Base-by-base conservation (phyloP, 2,888 invertebrate species). In the Rhabditoides inermis region DNA sequence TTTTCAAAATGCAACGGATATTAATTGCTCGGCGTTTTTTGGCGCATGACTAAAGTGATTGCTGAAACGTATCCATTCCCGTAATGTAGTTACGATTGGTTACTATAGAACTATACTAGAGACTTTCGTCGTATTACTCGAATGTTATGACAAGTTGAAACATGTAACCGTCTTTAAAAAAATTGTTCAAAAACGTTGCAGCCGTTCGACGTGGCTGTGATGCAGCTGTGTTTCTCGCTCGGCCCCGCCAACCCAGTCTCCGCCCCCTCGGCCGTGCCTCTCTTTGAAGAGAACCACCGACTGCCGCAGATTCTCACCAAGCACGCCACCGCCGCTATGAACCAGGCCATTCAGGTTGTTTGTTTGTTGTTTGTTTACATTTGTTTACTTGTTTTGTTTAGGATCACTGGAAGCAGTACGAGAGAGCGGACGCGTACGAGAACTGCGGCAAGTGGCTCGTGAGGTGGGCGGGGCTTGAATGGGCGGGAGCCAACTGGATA, bases 401-500 rank as follows among this genome's bases (percentile, higher is more conserved):
- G 26, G 26, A 44, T 10, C 22, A 44, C 12, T 20, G 23, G 25
- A 49, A 27, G 15, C 12, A 41, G 26, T 49, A 40, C 39, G 30
- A 27, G 18, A 41, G 35, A 42, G 15, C 35, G 3, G 28, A 49
- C 41, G n/a, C 49, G 32, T 41, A 22, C 23, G 49, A 49, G 32
- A 42, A n/a, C n/a, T n/a, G n/a, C n/a, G n/a, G n/a, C n/a, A n/a
- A n/a, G n/a, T n/a, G n/a, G n/a, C n/a, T n/a, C n/a, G n/a, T n/a
- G n/a, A n/a, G n/a, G n/a, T n/a, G n/a, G n/a, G n/a, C n/a, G n/a
- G n/a, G n/a, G n/a, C n/a, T n/a, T n/a, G n/a, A n/a, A n/a, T n/a
- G n/a, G n/a, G n/a, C n/a, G n/a, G n/a, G n/a, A n/a, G n/a, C n/a
- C 27, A 30, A 49, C 41, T 22, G 49, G 49, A 49, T 41, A 49